These are phyloP conservation scores for Epsilonema sp. DNA, from an alignment of 2,888 invertebrate genomes.

Conservation along the genomic window DNA sequence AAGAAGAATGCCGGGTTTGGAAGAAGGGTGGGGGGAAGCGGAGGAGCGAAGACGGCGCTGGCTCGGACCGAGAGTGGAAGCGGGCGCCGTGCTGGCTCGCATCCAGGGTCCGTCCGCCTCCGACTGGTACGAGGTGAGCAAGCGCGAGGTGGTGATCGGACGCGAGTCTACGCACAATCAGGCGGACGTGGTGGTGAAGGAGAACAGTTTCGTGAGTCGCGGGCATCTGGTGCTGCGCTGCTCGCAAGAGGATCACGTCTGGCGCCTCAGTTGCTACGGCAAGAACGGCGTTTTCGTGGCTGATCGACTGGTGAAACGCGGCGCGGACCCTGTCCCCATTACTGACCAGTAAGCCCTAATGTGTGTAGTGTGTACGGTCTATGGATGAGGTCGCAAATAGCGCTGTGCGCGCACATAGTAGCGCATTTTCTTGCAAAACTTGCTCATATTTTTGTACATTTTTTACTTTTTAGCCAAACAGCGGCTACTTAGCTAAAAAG, in stretches of 20 bases:
- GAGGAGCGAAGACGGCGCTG: background rate
- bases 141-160: constrained; percentile 4
- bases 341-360: no score
- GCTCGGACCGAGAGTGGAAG: background rate
- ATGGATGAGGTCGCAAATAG: no score
- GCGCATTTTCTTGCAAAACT: no score
- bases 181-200: constrained; percentile 6
- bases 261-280: constrained; percentile 7
- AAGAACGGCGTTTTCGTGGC: constrained; percentile 9
- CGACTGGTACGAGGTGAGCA: background rate
- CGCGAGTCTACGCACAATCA: constrained; percentile 2
- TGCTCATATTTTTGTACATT: no score
- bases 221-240: constrained; percentile 5
- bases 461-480: no score
- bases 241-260: background rate
- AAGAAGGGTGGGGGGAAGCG: background rate
- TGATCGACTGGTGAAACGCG: background rate
- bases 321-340: background rate
- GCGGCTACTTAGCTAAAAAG: no score
- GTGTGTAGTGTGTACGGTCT: no score
- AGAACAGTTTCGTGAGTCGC: constrained; percentile 5
- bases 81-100: background rate
- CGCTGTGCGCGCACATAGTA: no score
- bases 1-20: background rate
- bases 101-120: background rate